Evolutionary conservation across 2,888 invertebrate species (phyloP).

Genomic region (Archaeoteleia sp.): DNA sequence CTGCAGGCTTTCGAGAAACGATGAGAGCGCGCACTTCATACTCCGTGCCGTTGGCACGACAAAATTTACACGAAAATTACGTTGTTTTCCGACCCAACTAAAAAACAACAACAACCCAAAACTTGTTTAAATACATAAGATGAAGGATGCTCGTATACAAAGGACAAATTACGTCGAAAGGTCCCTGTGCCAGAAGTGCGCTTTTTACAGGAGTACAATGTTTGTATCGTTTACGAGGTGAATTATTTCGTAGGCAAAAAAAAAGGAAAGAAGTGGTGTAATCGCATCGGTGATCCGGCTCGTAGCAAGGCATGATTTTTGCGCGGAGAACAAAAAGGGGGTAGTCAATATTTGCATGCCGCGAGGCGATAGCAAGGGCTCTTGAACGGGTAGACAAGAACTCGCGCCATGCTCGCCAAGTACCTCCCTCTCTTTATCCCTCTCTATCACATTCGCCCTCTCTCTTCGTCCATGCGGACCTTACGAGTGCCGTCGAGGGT

Average conservation of each 20-base stretch:
- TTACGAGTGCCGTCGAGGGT: conserved; percentile 60
- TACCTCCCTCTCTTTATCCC: not conserved
- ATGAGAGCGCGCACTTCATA: conserved; percentile 44
- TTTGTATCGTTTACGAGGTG: too few relatives aligned
- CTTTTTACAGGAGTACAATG: too few relatives aligned
- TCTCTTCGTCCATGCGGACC: conserved; percentile 38
- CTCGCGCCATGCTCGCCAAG: conserved; percentile 38
- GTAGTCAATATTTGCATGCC: conserved; percentile 73
- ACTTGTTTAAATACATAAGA: too few relatives aligned
- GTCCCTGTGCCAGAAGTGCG: too few relatives aligned
- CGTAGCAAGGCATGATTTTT: conserved; percentile 28
- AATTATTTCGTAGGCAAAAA: too few relatives aligned
- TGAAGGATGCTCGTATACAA: too few relatives aligned
- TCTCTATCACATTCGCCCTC: too few relatives aligned
- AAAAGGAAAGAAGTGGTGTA: conserved; percentile 6
- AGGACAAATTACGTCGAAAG: too few relatives aligned
- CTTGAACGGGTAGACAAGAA: conserved; percentile 64
- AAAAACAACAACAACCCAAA: too few relatives aligned
- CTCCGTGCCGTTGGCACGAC: conserved; percentile 31
- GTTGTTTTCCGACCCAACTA: not conserved
- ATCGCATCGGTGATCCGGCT: conserved; percentile 23
- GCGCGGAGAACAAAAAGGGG: conserved; percentile 44
- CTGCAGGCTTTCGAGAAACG: conserved; percentile 43
- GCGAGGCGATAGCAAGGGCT: conserved; percentile 67
- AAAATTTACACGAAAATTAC: conserved; percentile 31